These are phyloP conservation scores for Bufo bufo DNA, from an alignment of 2,113 vertebrate species.

Conservation along the genomic window DNA sequence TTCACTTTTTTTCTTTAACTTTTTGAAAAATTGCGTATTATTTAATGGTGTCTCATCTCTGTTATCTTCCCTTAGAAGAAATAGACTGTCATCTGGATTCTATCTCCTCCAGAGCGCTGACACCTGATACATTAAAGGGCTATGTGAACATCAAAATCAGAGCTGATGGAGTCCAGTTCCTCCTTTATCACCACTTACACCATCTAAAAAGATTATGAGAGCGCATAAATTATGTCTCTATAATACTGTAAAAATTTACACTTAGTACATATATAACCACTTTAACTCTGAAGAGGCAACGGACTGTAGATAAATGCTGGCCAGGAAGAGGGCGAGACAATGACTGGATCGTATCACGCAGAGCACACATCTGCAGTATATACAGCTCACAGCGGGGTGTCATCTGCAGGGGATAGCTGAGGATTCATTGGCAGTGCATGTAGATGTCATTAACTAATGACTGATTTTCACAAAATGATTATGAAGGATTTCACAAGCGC, in stretches of 20 bases:
- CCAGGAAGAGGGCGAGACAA: slow-evolving; percentile 18
- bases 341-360: slow-evolving; percentile 7
- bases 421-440: background rate
- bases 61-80: slow-evolving; percentile 43
- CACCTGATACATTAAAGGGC: slow-evolving; percentile 58
- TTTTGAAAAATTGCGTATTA: slow-evolving; percentile 49
- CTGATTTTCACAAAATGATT: background rate
- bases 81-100: slow-evolving; percentile 55
- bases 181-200: slow-evolving; percentile 55
- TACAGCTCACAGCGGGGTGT: background rate
- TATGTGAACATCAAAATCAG: slow-evolving; percentile 57
- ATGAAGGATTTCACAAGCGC: background rate
- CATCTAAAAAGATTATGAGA: slow-evolving; percentile 49
- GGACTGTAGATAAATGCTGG: slow-evolving; percentile 16
- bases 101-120: slow-evolving; percentile 54
- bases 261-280: slow-evolving; percentile 38
- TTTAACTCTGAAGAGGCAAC: slow-evolving; percentile 1
- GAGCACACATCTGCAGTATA: background rate
- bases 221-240: slow-evolving; percentile 52
- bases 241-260: slow-evolving; percentile 55
- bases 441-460: background rate
- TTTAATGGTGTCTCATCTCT: slow-evolving; percentile 53
- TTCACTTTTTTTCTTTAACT: slow-evolving; percentile 4
- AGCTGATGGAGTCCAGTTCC: slow-evolving; percentile 48
- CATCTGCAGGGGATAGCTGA: too few species aligned